These are phyloP conservation scores for Helarctos malayanus DNA, from an alignment of 2,797 vertebrate species.

Conservation along the genomic window DNA sequence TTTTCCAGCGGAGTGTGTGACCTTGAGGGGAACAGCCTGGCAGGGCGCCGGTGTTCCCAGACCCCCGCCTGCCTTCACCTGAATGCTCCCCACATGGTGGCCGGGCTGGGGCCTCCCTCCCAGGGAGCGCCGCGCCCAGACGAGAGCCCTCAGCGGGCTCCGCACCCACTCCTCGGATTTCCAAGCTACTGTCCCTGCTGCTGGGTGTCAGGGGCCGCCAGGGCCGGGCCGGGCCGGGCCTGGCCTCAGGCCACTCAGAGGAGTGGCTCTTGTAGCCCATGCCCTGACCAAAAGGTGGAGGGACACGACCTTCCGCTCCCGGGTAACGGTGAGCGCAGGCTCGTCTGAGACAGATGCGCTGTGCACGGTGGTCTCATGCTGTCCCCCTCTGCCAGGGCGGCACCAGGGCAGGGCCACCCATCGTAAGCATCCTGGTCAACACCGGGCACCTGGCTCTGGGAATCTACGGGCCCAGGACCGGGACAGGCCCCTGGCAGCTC, in stretches of 20 bases:
- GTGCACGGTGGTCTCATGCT: neutral
- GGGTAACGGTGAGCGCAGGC: neutral
- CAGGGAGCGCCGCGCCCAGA: neutral
- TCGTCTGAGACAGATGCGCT: neutral
- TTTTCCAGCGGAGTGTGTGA: slow-evolving; percentile 48
- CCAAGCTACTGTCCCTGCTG: neutral
- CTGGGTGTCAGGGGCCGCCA: accelerated
- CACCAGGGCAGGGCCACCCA: neutral
- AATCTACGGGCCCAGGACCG: too few relatives aligned
- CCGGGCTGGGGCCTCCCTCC: neutral
- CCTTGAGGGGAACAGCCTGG: neutral
- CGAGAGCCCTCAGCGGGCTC: neutral
- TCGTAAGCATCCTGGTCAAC: neutral
- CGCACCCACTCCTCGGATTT: accelerated
- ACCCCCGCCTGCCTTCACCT: neutral
- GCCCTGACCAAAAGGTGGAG: neutral
- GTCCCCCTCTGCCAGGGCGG: neutral
- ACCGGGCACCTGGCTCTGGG: neutral
- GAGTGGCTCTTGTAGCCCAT: neutral
- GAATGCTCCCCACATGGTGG: neutral
- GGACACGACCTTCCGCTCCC: neutral
- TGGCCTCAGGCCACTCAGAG: neutral
- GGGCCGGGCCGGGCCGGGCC: neutral
- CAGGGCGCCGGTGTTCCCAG: neutral
- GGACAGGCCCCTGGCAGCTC: neutral